These are phyloP conservation scores for Drosophila incognita DNA, from an alignment of 2,888 invertebrate genomes.

Conservation along the genomic window DNA sequence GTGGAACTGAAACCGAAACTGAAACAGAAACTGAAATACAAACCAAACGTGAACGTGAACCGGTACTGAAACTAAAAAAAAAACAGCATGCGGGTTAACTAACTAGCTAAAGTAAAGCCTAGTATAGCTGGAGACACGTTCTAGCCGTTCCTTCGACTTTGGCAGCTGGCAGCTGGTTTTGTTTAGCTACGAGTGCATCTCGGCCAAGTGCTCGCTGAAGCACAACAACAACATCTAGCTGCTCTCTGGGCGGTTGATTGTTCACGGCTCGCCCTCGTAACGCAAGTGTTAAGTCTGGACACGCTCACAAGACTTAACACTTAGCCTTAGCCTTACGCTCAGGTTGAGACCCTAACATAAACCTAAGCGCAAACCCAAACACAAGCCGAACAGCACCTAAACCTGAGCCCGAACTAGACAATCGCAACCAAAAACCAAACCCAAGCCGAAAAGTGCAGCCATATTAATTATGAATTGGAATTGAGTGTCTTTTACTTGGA, in stretches of 20 bases:
- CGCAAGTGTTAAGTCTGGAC: slow-evolving; percentile 47
- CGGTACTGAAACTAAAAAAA: not conserved
- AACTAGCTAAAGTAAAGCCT: not conserved
- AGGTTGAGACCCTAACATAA: not conserved
- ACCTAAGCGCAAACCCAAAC: not conserved
- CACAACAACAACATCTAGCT: slow-evolving; percentile 34
- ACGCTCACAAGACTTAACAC: slow-evolving; percentile 7
- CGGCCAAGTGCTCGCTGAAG: slow-evolving; percentile 46
- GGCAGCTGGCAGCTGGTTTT: slow-evolving; percentile 11
- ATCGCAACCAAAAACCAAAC: slow-evolving; percentile 1
- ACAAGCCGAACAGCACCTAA: not conserved
- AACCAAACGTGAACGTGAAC: slow-evolving; percentile 2
- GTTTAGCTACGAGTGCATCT: slow-evolving; percentile 9
- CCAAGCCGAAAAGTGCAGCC: slow-evolving; percentile 30
- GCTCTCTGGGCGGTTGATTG: not conserved
- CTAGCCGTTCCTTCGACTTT: not conserved
- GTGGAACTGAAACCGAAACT: slow-evolving; percentile 21
- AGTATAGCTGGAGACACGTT: slow-evolving; percentile 4
- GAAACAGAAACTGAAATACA: slow-evolving; percentile 4
- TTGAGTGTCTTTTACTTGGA: slow-evolving; percentile 39
- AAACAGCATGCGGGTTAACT: not conserved
- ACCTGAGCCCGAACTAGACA: slow-evolving; percentile 1
- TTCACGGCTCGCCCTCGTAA: slow-evolving; percentile 18
- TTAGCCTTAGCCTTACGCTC: slow-evolving; percentile 2
- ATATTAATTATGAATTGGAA: slow-evolving; percentile 76